Evolutionary conservation across 2,888 invertebrate species (phyloP).

Genomic region (Holacanthella duospinosa): DNA sequence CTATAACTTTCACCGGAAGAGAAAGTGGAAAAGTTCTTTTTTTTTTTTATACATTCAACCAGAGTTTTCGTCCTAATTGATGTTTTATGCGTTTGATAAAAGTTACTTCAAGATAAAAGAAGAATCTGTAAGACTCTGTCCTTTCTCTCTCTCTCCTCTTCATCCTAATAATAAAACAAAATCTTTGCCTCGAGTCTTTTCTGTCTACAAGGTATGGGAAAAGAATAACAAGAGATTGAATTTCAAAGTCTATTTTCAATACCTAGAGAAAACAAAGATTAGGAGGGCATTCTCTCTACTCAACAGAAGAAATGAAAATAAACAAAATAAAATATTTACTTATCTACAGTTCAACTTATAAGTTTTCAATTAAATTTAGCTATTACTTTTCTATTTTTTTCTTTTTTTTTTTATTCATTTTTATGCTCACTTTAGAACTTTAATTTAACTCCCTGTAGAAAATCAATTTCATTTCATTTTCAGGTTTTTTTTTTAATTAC

Average conservation of each 20-base stretch:
- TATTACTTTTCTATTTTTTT: too few species aligned
- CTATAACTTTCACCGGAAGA: neutral
- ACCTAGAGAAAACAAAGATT: neutral
- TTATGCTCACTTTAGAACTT: neutral
- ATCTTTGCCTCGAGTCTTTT: neutral
- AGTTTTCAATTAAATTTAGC: neutral
- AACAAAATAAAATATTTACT: neutral
- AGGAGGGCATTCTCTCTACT: neutral
- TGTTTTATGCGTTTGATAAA: conserved; percentile 24
- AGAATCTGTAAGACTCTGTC: too few species aligned
- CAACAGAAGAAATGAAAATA: too few species aligned
- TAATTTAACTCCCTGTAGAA: neutral
- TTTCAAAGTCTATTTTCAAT: neutral
- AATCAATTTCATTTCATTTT: neutral
- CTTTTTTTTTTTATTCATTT: neutral
- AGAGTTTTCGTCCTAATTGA: conserved; percentile 26
- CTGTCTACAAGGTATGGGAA: neutral
- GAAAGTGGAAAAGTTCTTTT: neutral
- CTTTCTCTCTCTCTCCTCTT: neutral
- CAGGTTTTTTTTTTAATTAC: neutral
- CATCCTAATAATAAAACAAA: neutral
- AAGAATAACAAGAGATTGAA: neutral
- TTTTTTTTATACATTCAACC: conserved; percentile 20
- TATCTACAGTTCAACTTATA: too few species aligned
- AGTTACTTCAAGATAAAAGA: conserved; percentile 19